phyloP scores from a whole-genome alignment of 2,888 invertebrate species.

The Ganaspis brasiliensis region DNA sequence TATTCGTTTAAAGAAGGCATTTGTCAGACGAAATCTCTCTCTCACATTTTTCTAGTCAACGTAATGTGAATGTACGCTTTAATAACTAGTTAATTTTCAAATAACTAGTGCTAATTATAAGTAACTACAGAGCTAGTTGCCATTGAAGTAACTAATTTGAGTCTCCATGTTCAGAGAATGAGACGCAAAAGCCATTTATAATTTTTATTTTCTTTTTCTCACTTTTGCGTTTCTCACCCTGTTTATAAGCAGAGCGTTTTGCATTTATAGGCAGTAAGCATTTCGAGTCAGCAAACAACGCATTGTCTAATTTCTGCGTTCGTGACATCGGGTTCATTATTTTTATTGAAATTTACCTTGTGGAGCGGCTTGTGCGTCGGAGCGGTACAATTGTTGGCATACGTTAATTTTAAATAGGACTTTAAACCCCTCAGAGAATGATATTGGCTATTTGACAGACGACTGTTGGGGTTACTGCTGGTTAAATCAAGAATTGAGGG shows the following conservation, averaged over 20 bases:
- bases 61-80: constrained; percentile 53
- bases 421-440: constrained; percentile 84
- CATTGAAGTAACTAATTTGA: neutral
- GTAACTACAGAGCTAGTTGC: neutral
- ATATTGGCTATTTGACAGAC: constrained; percentile 91
- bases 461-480: constrained; percentile 90
- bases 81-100: constrained; percentile 41
- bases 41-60: constrained; percentile 58
- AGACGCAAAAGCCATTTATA: constrained; percentile 6
- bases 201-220: neutral
- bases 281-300: constrained; percentile 64
- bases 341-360: constrained; percentile 78
- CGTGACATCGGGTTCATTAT: constrained; percentile 70
- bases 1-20: constrained; percentile 11
- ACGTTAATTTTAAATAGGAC: constrained; percentile 77
- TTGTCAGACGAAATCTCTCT: constrained; percentile 64
- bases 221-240: constrained; percentile 2
- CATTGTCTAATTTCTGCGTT: constrained; percentile 76
- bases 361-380: constrained; percentile 72
- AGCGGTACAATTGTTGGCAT: constrained; percentile 73
- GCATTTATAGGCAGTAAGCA: constrained; percentile 21
- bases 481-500: constrained; percentile 92
- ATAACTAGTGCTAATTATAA: neutral
- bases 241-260: constrained; percentile 20
- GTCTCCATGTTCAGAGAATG: constrained; percentile 24